phyloP scores from a whole-genome alignment of 2,888 invertebrate genomes.

The Orthonevra nobilis region DNA sequence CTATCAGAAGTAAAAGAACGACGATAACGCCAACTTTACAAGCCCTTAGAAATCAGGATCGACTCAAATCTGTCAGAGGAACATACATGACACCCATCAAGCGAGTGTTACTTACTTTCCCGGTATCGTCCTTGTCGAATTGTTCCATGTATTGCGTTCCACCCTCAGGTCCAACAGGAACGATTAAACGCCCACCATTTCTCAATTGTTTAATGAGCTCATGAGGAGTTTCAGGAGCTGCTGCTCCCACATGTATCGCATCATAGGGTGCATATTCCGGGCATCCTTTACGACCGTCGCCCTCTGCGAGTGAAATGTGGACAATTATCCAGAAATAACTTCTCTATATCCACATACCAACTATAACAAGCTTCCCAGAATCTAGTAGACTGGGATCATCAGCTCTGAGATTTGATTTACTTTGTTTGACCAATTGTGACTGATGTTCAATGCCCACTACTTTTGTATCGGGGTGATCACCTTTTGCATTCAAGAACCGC shows the following conservation, averaged over 20 bases:
- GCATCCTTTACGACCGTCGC: constrained; percentile 94
- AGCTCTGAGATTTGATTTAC: constrained; percentile 87
- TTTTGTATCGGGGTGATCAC: constrained; percentile 79
- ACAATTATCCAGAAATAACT: not conserved
- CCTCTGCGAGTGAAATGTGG: constrained; percentile 81
- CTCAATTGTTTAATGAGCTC: constrained; percentile 82
- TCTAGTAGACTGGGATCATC: constrained; percentile 87
- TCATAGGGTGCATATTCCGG: constrained; percentile 89
- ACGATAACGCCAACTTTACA: constrained; percentile 71
- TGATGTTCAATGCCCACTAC: constrained; percentile 96
- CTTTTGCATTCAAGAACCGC: constrained; percentile 85
- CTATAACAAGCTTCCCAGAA: constrained; percentile 85
- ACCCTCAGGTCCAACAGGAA: constrained; percentile 93
- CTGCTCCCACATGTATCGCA: constrained; percentile 97
- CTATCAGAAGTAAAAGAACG: constrained; percentile 72
- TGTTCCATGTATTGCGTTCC: constrained; percentile 93
- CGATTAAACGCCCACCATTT: constrained; percentile 90
- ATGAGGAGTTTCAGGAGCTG: constrained; percentile 88
- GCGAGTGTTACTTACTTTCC: constrained; percentile 86
- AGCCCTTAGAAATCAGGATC: constrained; percentile 76
- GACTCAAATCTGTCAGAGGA: constrained; percentile 91
- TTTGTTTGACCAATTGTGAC: constrained; percentile 87
- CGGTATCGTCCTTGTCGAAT: constrained; percentile 93
- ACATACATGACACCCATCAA: constrained; percentile 98
- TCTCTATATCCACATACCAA: constrained; percentile 82